These are phyloP conservation scores for Anagyrus pseudococci DNA, from an alignment of 2,888 invertebrate genomes.

Conservation along the genomic window DNA sequence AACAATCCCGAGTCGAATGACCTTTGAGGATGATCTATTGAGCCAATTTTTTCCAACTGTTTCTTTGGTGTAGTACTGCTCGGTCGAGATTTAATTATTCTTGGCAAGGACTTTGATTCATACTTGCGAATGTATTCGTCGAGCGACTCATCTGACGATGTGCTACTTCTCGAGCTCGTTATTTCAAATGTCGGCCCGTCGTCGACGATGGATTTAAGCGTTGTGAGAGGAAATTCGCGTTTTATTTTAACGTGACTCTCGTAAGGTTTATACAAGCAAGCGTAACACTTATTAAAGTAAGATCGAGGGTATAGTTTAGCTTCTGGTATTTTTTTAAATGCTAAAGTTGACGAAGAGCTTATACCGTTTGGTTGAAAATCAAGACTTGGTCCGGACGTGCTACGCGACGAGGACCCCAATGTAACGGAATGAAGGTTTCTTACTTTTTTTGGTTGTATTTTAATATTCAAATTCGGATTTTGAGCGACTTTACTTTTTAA, in stretches of 20 bases:
- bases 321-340: conserved; percentile 46
- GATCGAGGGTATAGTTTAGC: conserved; percentile 48
- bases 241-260: conserved; percentile 7
- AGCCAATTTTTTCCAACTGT: background rate
- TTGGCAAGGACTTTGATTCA: too few species aligned
- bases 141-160: background rate
- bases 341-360: background rate
- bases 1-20: conserved; percentile 1
- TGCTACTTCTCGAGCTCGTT: conserved; percentile 10
- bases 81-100: too few species aligned
- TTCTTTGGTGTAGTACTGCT: too few species aligned
- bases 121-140: too few species aligned
- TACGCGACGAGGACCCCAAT: conserved; percentile 43
- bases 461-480: too few species aligned
- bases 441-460: background rate
- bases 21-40: background rate
- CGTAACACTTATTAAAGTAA: conserved; percentile 51
- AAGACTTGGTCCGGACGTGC: conserved; percentile 41
- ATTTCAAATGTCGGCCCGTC: background rate
- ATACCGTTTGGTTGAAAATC: conserved; percentile 28
- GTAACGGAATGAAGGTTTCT: conserved; percentile 28
- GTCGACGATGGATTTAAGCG: conserved; percentile 8
- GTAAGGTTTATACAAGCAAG: conserved; percentile 51
- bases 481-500: too few species aligned
- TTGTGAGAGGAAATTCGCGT: conserved; percentile 25